Evolutionary conservation across 2,113 vertebrate genomes (phyloP), one percentile per base, ranked within the genome.

Genomic region (Balaenoptera acutorostrata): DNA sequence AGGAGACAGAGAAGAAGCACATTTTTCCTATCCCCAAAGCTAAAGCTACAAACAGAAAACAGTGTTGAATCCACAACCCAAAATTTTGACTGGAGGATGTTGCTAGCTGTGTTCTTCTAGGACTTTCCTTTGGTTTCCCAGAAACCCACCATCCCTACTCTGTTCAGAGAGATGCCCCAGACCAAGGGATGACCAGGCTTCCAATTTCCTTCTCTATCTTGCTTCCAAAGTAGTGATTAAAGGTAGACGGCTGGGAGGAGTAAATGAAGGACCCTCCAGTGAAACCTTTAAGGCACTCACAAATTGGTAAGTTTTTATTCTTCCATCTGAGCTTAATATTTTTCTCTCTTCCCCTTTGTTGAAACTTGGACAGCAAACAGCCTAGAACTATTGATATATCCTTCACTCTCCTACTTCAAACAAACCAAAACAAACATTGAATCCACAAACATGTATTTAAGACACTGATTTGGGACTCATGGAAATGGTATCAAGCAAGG

Each of bases 401-500:
- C 66, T 92, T 96, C 64, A n/a, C 52, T 46, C 31, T 23, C 21
- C 12, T 93, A 64, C 25, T 66, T 61, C 13, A 90, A 88, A 81
- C 44, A 93, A 93, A 95, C 64, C 78, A 71, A 92, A 93, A 88
- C n/a, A 86, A 89, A 66, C 55, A 27, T 29, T 6, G 36, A 86
- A 39, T 71, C n/a, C 27, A 81, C 66, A 96, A 87, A 81, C 75
- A 87, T 49, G 20, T 95, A 86, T 85, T 95, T 96, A 94, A 94
- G 90, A 90, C 36, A 80, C 95, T 90, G 90, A 85, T 88, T 97
- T 92, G 55, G 81, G 96, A 90, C 59, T 72, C 64, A 69, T 11
- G 17, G 88, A 94, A 90, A 96, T 74, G 57, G 11, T 83, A 84
- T 39, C 80, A 86, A 95, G 63, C 39, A 87, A 95, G 74, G 77